Base-by-base conservation (phyloP, 2,888 invertebrate genomes). In the Melanchra persicariae region DNA sequence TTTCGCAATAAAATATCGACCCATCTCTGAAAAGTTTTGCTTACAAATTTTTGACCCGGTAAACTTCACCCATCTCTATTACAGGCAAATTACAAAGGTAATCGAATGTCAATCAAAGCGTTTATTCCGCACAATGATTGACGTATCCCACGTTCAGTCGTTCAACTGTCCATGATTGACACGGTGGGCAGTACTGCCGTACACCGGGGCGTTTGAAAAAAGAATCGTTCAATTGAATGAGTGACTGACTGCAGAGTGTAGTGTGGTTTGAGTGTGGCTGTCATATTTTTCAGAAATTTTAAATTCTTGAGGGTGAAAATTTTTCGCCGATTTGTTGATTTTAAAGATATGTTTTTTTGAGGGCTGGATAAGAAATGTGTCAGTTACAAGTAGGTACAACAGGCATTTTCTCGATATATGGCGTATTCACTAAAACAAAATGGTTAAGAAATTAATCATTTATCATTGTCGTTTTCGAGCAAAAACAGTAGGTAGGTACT, bases 31-130 rank as follows among this genome's bases (percentile, higher is more conserved):
- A 7, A 19, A 7, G 19, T 45, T 30, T 30, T 1, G 9, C 4
- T 17, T 19, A 7, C 9, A 26, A 52, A 26, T 30, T 26, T 52
- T 17, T 54, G 30, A 30, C 2, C 26, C 1, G 12, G 12, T 54
- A 19, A 2, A 34, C 37, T 34, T 45, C 30, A 79, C 7, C 26
- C 8, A 52, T n/a, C 22, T 70, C 30, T 17, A 40, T 51, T 65
- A 43, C 34, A 24, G 37, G 52, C 58, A 66, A 67, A 66, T 49
- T 51, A 37, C 40, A 4, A 49, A 17, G 24, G 73, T 77, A 84
- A 82, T 74, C 75, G 68, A 66, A 69, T 69, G 79, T 45, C 79
- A 66, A 66, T 79, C 77, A 79, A 65, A 55, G 6, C 26, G 62
- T 79, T 70, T 30, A 40, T 65, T 81, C 47, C 49, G n/a, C 34